phyloP scores from a whole-genome alignment of 2,888 invertebrate genomes.

The Euspilapteryx auroguttella region DNA sequence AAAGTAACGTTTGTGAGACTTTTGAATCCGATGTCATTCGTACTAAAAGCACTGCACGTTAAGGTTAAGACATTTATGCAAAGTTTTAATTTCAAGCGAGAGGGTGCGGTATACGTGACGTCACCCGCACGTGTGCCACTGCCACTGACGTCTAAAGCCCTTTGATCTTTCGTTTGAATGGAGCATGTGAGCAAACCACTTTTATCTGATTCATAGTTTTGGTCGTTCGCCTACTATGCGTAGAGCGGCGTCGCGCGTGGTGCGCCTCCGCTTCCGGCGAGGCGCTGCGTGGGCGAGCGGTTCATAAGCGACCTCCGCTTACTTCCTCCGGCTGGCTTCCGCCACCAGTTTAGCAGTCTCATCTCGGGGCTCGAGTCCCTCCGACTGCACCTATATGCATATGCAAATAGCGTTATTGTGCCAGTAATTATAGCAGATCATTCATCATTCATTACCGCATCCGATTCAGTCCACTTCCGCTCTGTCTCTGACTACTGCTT shows the following conservation, averaged over 20 bases:
- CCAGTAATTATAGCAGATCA: slow-evolving; percentile 17
- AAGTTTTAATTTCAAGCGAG: no score
- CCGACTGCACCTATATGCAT: slow-evolving; percentile 7
- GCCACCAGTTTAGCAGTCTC: no score
- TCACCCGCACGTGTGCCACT: not conserved
- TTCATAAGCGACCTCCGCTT: slow-evolving; percentile 37
- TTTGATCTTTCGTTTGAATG: not conserved
- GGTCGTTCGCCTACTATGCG: not conserved
- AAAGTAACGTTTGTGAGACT: no score
- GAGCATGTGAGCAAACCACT: not conserved
- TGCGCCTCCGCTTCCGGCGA: slow-evolving; percentile 42
- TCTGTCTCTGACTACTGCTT: slow-evolving; percentile 6
- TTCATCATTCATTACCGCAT: slow-evolving; percentile 22
- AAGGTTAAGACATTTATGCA: no score
- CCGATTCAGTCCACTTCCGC: slow-evolving; percentile 18
- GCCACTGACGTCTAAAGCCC: no score
- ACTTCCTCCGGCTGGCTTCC: slow-evolving; percentile 41
- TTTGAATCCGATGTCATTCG: no score
- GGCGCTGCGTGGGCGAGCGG: slow-evolving; percentile 31
- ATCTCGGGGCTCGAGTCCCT: not conserved
- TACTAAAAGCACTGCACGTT: no score
- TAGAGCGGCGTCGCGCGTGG: not conserved
- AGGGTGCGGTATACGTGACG: not conserved
- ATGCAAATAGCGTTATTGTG: slow-evolving; percentile 27
- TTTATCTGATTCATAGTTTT: not conserved